A percentile compares a stretch with the other conserved stretches of the same genome.
These are phyloP conservation scores for Procambarus clarkii DNA, from an alignment of 1,140 invertebrate genomes.

Conservation along the genomic window DNA sequence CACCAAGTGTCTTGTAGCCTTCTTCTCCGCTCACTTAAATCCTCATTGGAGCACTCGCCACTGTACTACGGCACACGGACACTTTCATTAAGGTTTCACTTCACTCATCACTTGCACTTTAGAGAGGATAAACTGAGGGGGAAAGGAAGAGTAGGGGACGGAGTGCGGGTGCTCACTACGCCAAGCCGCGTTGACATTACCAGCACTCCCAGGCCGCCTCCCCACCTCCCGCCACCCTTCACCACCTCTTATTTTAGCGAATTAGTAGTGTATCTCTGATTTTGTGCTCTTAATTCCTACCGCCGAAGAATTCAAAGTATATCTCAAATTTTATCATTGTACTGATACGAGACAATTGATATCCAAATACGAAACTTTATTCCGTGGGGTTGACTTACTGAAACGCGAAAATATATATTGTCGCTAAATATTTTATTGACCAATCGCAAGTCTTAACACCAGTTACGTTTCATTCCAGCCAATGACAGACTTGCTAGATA, in stretches of 20 bases:
- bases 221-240: neutral
- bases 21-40: neutral
- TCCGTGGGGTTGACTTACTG: neutral
- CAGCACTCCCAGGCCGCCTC: neutral
- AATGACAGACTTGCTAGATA: neutral
- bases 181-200: conserved; percentile 4
- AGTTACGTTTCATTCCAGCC: conserved; percentile 3
- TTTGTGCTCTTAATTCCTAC: neutral
- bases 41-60: neutral
- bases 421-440: neutral
- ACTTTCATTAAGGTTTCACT: neutral
- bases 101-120: neutral
- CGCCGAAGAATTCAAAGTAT: neutral
- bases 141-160: neutral
- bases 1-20: neutral
- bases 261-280: neutral
- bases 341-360: no score
- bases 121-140: neutral
- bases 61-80: neutral
- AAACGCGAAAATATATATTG: neutral
- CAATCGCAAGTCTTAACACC: neutral
- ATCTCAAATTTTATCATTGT: no score
- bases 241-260: conserved; percentile 3
- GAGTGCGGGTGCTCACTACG: neutral
- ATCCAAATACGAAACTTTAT: no score